Percentiles rank a stretch among this genome's conserved stretches.
These are phyloP conservation scores for Manis pentadactyla DNA, from an alignment of 2,797 vertebrate genomes.

Conservation along the genomic window DNA sequence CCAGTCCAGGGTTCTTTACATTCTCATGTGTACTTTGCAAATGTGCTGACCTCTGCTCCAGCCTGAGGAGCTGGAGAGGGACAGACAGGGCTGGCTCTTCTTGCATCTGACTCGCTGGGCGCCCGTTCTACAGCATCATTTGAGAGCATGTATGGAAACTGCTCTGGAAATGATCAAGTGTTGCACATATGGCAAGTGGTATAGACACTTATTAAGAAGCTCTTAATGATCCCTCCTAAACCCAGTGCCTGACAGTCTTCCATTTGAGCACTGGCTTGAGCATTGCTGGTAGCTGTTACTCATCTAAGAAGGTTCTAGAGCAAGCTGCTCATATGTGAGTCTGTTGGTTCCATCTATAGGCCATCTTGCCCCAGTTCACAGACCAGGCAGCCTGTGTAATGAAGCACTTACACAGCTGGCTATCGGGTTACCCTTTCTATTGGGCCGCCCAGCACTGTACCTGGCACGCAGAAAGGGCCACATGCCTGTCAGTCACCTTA, in stretches of 20 bases:
- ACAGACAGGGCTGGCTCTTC: not conserved
- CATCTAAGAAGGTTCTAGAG: not conserved
- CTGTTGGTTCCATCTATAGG: not conserved
- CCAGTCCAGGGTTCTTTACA: not conserved
- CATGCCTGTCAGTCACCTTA: not conserved
- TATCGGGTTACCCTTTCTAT: not conserved
- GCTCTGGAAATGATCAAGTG: not conserved
- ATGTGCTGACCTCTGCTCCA: not conserved
- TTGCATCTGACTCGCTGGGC: no score
- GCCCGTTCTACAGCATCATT: no score
- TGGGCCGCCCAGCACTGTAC: not conserved
- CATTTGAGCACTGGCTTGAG: not conserved
- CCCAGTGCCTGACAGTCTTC: not conserved
- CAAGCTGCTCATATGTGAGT: not conserved
- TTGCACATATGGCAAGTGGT: rapidly evolving
- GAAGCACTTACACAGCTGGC: not conserved
- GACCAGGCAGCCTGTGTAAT: not conserved
- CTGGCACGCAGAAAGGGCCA: not conserved
- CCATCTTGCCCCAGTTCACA: not conserved
- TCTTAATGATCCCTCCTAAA: not conserved
- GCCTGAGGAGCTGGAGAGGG: not conserved
- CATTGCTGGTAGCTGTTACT: not conserved
- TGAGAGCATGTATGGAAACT: not conserved
- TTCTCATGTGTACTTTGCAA: not conserved
- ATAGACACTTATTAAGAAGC: not conserved